Evolutionary conservation across 1,140 invertebrate genomes (phyloP), one percentile per base, ranked within the genome.

Genomic region (Saccostrea cuccullata): DNA sequence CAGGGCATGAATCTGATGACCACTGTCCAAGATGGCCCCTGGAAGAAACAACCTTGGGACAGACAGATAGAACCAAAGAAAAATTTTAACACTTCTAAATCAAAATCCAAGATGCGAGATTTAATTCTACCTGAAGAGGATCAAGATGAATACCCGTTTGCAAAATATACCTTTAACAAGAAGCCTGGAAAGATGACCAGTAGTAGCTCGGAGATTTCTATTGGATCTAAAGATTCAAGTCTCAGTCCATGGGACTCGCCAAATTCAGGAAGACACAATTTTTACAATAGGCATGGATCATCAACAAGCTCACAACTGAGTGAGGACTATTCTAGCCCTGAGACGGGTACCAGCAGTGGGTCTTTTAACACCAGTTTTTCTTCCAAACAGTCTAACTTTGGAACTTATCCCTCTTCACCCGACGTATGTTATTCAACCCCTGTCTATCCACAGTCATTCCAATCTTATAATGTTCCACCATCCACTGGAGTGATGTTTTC

Each of bases 91-190:
- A 67, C 12, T 82, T 82, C 15, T 11, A 73, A 36, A 36, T 70
- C 26, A 58, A 47, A 47, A 9, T 56, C 36, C 8, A n/a, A 91
- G 87, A 86, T 82, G 73, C 36, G 86, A 84, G 87, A 85, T 40
- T 55, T 92, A 0, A 86, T 91, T 60, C 84, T 91, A 84, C 91
- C 91, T 17, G 91, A 91, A 26, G 91, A 92, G 20, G 91, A 92
- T 36, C 85, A 88, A 23, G 89, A 90, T 36, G 88, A 91, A 55
- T 90, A 89, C 85, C 91, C 92, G 64, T 92, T 92, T 89, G 85
- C 90, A 40, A 92, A 90, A 82, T 89, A 91, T 84, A 91, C 89
- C 55, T 92, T 92, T 83, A 92, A 92, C 77, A 91, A 92, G 84
- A 91, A 91, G 64, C 87, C 88, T 30, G 89, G 89, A n/a, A 90